phyloP scores from a whole-genome alignment of 2,888 invertebrate genomes.

The Cosmia trapezina region DNA sequence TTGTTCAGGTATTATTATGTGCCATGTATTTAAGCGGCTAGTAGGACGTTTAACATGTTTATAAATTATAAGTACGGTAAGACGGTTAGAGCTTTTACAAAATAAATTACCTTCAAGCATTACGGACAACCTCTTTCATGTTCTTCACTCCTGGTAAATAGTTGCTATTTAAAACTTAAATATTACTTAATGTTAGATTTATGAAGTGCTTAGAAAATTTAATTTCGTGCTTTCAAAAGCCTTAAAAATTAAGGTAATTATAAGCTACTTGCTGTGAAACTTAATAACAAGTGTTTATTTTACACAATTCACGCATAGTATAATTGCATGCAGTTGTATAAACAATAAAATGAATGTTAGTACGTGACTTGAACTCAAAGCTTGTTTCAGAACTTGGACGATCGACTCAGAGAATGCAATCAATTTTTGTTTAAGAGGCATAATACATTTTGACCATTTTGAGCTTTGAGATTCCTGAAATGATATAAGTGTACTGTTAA shows the following conservation, averaged over 20 bases:
- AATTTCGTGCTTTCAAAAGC: neutral
- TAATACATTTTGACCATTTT: too few species aligned
- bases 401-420: neutral
- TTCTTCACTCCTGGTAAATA: constrained; percentile 36
- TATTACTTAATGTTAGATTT: constrained; percentile 7
- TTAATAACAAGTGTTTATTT: neutral
- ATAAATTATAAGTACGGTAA: constrained; percentile 1
- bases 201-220: constrained; percentile 23
- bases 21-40: neutral
- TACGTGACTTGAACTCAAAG: neutral
- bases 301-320: neutral
- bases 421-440: neutral
- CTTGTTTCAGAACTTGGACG: neutral
- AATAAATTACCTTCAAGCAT: constrained; percentile 7
- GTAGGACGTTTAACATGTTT: constrained; percentile 15
- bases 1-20: neutral
- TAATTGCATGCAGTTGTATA: neutral
- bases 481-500: too few species aligned
- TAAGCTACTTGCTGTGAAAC: neutral
- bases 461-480: too few species aligned
- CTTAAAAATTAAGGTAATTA: neutral
- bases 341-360: neutral
- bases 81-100: constrained; percentile 2
- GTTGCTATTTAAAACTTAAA: neutral
- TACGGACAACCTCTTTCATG: constrained; percentile 43